Evolutionary conservation across 2,797 vertebrate genomes (phyloP).

Genomic region (Setipinna tenuifilis): DNA sequence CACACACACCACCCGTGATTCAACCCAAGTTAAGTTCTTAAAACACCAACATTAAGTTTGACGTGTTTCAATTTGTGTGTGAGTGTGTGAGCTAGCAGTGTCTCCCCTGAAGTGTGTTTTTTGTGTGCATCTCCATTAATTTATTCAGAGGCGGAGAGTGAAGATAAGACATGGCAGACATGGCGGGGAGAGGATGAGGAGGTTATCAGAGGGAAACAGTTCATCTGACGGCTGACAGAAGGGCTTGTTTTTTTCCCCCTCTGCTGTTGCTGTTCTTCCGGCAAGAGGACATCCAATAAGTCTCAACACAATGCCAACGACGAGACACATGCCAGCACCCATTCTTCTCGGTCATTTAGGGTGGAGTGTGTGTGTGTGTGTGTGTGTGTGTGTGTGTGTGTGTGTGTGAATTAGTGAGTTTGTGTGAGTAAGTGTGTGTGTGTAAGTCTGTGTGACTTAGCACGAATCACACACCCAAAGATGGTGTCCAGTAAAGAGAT

Average conservation of each 20-base stretch:
- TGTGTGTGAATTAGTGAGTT: background rate
- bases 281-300: conserved; percentile 36
- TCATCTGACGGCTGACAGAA: conserved; percentile 23
- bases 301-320: background rate
- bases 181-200: conserved; percentile 44
- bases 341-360: background rate
- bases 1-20: background rate
- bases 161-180: conserved; percentile 43
- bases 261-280: conserved; percentile 34
- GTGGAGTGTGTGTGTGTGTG: background rate
- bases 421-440: background rate
- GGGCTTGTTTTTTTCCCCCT: background rate
- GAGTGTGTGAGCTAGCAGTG: background rate
- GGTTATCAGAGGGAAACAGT: conserved; percentile 45
- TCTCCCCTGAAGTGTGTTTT: background rate
- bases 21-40: background rate
- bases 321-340: background rate
- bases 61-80: background rate
- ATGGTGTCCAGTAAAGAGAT: too few relatives aligned
- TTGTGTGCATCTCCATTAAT: background rate
- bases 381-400: background rate
- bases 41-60: background rate
- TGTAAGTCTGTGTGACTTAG: background rate
- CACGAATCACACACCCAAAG: too few relatives aligned
- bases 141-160: background rate